Conservation (phyloP, 2,797 vertebrate genomes). For the Leptoclinus maculatus region DNA sequence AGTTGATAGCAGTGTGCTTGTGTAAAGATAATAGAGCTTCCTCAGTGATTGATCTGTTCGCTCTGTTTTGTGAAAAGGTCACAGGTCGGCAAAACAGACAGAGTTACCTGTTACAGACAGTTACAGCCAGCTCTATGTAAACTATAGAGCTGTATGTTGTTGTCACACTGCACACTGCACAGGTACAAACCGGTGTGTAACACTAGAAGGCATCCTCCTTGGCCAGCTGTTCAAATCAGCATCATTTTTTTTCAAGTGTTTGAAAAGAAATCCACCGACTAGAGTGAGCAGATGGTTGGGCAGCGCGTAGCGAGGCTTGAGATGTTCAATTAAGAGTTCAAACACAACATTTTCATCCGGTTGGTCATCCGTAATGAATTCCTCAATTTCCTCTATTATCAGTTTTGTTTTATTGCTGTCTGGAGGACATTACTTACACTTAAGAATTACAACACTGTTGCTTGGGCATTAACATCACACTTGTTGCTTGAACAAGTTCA, state of each 20-base stretch:
- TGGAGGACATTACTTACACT: not conserved
- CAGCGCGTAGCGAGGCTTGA: not conserved
- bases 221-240: conserved; percentile 9
- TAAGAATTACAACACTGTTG: not conserved
- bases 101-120: not conserved
- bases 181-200: not conserved
- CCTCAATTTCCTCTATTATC: conserved; percentile 3
- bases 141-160: not conserved
- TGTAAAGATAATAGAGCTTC: conserved; percentile 62
- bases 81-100: conserved; percentile 36
- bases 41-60: conserved; percentile 60
- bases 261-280: not conserved
- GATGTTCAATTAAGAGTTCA: conserved; percentile 15
- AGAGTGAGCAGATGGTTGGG: conserved; percentile 23
- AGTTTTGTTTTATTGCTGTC: conserved; percentile 5
- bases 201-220: not conserved
- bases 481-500: not conserved
- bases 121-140: not conserved
- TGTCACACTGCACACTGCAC: not conserved
- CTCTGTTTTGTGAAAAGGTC: conserved; percentile 53
- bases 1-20: conserved; percentile 58
- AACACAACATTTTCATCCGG: conserved; percentile 21
- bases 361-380: conserved; percentile 14
- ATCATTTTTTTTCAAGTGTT: not conserved
- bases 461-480: not conserved